These are phyloP conservation scores for Trichomycterus rosablanca DNA, from an alignment of 2,113 vertebrate genomes.

Conservation along the genomic window DNA sequence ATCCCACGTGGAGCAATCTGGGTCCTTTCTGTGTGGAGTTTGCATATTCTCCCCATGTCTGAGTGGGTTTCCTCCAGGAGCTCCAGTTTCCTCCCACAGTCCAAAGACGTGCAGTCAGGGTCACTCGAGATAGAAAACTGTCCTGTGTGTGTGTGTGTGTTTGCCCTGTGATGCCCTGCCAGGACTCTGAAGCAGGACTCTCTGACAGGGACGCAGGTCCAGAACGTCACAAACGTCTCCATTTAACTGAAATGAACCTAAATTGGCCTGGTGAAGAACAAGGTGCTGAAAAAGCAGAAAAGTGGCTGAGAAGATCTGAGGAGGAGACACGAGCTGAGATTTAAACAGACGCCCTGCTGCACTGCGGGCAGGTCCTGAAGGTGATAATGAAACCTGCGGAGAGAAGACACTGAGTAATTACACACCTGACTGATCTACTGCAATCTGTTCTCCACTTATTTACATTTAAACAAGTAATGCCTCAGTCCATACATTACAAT, in stretches of 20 bases:
- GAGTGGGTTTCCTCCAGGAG: too few species aligned
- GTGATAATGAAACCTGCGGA: constrained; percentile 62
- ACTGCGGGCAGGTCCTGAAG: constrained; percentile 48
- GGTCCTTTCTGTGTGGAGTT: too few species aligned
- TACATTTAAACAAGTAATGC: constrained; percentile 67
- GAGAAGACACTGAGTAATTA: constrained; percentile 70
- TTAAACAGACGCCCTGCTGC: constrained; percentile 31
- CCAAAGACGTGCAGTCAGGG: too few species aligned
- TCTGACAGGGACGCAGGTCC: not conserved
- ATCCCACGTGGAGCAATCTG: too few species aligned
- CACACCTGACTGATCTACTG: constrained; percentile 65
- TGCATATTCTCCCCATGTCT: too few species aligned
- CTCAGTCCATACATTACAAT: not conserved
- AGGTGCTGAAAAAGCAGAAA: constrained; percentile 9
- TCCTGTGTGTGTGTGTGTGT: too few species aligned
- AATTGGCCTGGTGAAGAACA: constrained; percentile 3
- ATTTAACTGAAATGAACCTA: constrained; percentile 5
- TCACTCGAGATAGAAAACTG: too few species aligned
- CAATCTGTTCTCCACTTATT: constrained; percentile 57
- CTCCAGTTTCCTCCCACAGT: too few species aligned
- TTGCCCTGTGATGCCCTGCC: too few species aligned
- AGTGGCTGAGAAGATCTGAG: constrained; percentile 15
- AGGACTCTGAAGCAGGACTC: too few species aligned
- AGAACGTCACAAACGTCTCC: not conserved
- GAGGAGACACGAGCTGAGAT: constrained; percentile 21